Evolutionary conservation across 1,140 invertebrate species (phyloP).

Genomic region (Campodea augens): DNA sequence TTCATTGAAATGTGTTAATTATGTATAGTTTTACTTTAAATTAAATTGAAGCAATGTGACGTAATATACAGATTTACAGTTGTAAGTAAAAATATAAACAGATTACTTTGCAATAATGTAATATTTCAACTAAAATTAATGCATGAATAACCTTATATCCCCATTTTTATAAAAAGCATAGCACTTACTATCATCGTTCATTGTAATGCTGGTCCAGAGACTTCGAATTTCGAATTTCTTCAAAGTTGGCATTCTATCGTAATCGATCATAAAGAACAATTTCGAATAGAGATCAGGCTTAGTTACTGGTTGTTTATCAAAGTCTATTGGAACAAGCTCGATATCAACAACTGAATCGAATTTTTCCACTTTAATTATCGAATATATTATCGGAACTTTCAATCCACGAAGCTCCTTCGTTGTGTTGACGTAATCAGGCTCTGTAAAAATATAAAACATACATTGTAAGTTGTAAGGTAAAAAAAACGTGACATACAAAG

Average conservation of each 20-base stretch:
- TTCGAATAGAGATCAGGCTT: background rate
- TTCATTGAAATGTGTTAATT: slow-evolving; percentile 6
- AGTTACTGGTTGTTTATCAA: background rate
- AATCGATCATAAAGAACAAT: background rate
- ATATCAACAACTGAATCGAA: slow-evolving; percentile 1
- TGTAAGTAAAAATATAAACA: background rate
- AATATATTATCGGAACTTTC: slow-evolving; percentile 1
- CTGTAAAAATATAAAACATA: background rate
- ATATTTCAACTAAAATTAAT: too few species aligned
- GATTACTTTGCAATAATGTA: background rate
- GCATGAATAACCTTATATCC: too few species aligned
- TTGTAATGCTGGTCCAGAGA: background rate
- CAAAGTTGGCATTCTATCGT: background rate
- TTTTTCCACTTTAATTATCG: slow-evolving; percentile 2
- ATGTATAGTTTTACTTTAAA: background rate
- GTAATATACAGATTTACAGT: background rate
- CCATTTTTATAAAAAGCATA: too few species aligned
- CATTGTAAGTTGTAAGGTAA: too few species aligned
- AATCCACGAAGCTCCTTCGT: slow-evolving; percentile 5
- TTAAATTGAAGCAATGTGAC: background rate
- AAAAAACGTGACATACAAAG: too few species aligned
- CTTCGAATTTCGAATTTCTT: background rate
- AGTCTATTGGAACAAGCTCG: background rate
- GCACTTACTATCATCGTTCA: background rate
- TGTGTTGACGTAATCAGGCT: background rate